Evolutionary conservation across 2,797 vertebrate species (phyloP).

Genomic region (Tapera naevia): DNA sequence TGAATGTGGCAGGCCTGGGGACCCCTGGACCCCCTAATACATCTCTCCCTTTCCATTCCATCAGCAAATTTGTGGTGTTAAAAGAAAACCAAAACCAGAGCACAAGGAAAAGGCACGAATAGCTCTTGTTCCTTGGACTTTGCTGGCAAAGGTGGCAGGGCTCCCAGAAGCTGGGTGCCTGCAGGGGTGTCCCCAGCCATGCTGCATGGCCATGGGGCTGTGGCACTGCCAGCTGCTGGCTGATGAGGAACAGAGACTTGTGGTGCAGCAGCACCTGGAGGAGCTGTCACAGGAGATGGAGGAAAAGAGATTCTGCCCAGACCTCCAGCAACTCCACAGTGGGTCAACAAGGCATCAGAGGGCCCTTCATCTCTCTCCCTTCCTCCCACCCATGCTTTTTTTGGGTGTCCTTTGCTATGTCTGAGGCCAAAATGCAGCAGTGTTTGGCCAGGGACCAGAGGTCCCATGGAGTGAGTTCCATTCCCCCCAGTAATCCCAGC

Average conservation of each 20-base stretch:
- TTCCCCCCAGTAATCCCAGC: neutral
- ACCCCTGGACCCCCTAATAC: neutral
- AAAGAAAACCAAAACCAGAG: neutral
- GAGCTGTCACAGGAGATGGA: neutral
- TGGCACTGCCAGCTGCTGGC: neutral
- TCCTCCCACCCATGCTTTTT: neutral
- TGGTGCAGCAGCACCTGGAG: neutral
- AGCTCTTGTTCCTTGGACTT: neutral
- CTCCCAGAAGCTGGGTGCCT: neutral
- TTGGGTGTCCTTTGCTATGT: neutral
- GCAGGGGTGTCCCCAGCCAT: neutral
- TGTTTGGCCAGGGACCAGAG: neutral
- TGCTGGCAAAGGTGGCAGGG: neutral
- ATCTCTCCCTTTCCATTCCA: neutral
- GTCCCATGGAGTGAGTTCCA: fast-evolving
- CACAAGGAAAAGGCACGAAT: neutral
- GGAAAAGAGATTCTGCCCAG: neutral
- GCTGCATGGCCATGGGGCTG: neutral
- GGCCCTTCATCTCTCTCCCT: neutral
- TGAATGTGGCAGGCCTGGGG: neutral
- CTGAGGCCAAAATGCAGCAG: fast-evolving
- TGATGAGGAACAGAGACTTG: fast-evolving
- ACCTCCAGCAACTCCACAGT: neutral
- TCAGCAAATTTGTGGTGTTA: neutral
- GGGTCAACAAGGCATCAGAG: neutral